Base-by-base conservation (phyloP, 1,140 invertebrate species). In the Sitobion miscanthi region DNA sequence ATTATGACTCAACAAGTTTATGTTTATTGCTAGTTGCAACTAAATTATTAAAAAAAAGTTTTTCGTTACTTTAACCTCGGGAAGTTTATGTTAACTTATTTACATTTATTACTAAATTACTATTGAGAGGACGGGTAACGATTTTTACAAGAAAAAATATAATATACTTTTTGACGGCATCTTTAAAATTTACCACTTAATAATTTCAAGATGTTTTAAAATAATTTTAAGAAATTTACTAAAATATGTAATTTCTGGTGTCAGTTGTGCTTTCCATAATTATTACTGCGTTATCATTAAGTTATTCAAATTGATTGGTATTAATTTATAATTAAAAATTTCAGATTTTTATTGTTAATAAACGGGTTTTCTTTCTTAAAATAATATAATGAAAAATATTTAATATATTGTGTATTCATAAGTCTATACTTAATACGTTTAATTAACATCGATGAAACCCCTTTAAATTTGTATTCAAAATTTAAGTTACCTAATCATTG, bases 1-100 rank as follows among this genome's bases (percentile, higher is more conserved):
- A 85, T 85, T 85, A 86, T 47, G 85, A 45, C 85, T 86, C 85
- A 86, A 86, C 85, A 86, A 86, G 42, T 86, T 86, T 86, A 86
- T 25, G 47, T 42, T 30, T 47, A 45, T 86, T 86, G 25, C 14
- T 47, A 47, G 45, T 86, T 86, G 5, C 62, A 77, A 77, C 62
- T n/a, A 77, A 77, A 77, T 77, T 77, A 86, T 86, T 86, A 30
- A 45, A 47, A 25, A 30, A 30, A 86, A 86, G 38, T 86, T 47
- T 47, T 47, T 17, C 42, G 25, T 47, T 45, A 47, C 25, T 45
- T 47, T 86, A 17, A 86, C 45, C 25, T 47, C 25, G 1, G 11
- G 11, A 30, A 86, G 38, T 86, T 86, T 47, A 42, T 47, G 21
- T 86, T 83, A 77, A 77, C 62, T 77, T 77, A 77, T 77, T 77